A percentile compares a stretch with the other conserved stretches of the same genome.
Conservation (phyloP, 2,797 vertebrate genomes). For the Hoplostethus mediterraneus region DNA sequence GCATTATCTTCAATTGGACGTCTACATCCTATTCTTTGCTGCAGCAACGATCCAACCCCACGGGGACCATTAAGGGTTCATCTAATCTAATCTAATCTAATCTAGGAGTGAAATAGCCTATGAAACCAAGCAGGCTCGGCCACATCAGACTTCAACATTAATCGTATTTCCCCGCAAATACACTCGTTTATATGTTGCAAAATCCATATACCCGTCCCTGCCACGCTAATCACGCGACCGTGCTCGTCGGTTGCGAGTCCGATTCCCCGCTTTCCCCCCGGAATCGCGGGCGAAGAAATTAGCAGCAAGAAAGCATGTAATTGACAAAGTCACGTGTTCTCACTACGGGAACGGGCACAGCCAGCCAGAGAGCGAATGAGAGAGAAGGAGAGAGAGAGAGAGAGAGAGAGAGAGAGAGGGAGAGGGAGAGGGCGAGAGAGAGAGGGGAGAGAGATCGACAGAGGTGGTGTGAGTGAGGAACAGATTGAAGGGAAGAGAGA, state of each 20-base stretch:
- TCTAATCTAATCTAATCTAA: constrained; percentile 68
- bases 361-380: constrained; percentile 80
- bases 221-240: no score
- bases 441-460: constrained; percentile 61
- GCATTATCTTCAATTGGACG: neutral
- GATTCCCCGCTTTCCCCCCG: constrained; percentile 9
- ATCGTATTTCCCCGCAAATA: no score
- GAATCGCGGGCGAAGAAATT: constrained; percentile 70
- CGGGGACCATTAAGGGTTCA: constrained; percentile 57
- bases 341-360: constrained; percentile 84
- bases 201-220: neutral
- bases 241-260: constrained; percentile 36
- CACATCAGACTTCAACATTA: constrained; percentile 18
- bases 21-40: constrained; percentile 13
- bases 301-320: constrained; percentile 94
- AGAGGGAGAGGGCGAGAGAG: constrained; percentile 74
- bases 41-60: constrained; percentile 46
- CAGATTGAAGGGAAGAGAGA: constrained; percentile 80
- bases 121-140: constrained; percentile 21
- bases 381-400: constrained; percentile 76
- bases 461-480: constrained; percentile 77
- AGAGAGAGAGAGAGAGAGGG: constrained; percentile 71
- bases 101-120: constrained; percentile 55
- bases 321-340: constrained; percentile 96
- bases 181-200: no score